Conservation (phyloP, 2,888 invertebrate genomes). For the Papilio elwesi region DNA sequence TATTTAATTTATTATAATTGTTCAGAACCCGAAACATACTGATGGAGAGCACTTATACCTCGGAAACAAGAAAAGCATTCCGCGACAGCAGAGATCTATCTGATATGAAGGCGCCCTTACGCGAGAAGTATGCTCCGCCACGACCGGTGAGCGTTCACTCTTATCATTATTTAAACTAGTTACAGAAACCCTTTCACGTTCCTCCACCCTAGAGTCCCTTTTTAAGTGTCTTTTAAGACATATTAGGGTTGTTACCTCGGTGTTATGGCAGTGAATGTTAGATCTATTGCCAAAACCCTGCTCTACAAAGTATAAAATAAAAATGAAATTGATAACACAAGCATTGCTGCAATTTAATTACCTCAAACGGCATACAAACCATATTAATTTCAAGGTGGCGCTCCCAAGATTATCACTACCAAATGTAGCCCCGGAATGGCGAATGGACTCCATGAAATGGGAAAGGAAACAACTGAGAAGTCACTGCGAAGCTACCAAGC, state of each 20-base stretch:
- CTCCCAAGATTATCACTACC: slow-evolving; percentile 48
- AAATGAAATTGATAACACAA: too few species aligned
- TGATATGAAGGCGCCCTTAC: slow-evolving; percentile 29
- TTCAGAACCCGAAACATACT: slow-evolving; percentile 42
- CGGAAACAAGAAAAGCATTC: slow-evolving; percentile 28
- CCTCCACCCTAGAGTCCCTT: too few species aligned
- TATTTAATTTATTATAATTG: not conserved
- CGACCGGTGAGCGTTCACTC: not conserved
- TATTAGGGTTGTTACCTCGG: too few species aligned
- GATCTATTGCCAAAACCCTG: too few species aligned
- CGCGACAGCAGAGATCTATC: not conserved
- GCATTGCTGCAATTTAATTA: too few species aligned
- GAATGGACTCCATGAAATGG: slow-evolving; percentile 62
- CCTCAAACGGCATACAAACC: not conserved
- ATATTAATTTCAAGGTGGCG: slow-evolving; percentile 46
- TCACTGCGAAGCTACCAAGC: slow-evolving; percentile 50
- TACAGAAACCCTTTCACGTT: too few species aligned
- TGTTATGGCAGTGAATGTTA: too few species aligned
- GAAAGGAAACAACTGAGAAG: slow-evolving; percentile 57
- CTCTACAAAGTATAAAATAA: too few species aligned
- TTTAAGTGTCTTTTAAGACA: too few species aligned
- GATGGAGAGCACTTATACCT: slow-evolving; percentile 46
- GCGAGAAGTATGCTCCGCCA: slow-evolving; percentile 12
- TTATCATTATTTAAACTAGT: not conserved
- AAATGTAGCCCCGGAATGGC: slow-evolving; percentile 65